Conservation (phyloP, 2,888 invertebrate species). For the Laspeyria flexula region DNA sequence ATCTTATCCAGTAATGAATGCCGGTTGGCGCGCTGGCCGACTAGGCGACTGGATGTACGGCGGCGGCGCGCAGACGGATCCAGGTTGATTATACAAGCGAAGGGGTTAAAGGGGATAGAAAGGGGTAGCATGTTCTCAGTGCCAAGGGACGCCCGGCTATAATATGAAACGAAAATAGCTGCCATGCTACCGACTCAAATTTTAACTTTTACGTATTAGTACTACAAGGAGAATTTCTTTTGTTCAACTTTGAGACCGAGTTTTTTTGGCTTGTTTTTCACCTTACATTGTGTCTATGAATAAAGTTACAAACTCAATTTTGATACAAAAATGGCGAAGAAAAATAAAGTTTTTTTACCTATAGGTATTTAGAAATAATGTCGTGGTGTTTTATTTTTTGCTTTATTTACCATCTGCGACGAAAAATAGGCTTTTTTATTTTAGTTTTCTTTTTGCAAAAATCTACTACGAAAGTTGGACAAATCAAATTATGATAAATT, state of each 20-base stretch:
- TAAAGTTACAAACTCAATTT: too few relatives aligned
- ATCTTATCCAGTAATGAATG: too few relatives aligned
- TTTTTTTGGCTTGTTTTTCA: slow-evolving; percentile 8
- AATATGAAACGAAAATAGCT: slow-evolving; percentile 17
- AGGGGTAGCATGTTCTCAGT: slow-evolving; percentile 29
- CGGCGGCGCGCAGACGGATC: slow-evolving; percentile 15
- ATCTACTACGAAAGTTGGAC: too few relatives aligned
- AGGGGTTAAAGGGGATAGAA: slow-evolving; percentile 38
- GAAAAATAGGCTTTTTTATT: too few relatives aligned
- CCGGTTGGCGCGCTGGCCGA: not conserved
- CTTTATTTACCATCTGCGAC: too few relatives aligned
- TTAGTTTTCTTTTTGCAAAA: too few relatives aligned
- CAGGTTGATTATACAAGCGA: slow-evolving; percentile 36
- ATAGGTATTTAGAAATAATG: too few relatives aligned
- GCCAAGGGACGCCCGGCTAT: slow-evolving; percentile 15
- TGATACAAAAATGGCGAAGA: too few relatives aligned
- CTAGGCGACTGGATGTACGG: not conserved
- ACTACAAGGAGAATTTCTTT: slow-evolving; percentile 4
- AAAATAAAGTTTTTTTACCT: too few relatives aligned
- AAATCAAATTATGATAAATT: too few relatives aligned
- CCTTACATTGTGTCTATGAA: slow-evolving; percentile 5
- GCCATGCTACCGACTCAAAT: slow-evolving; percentile 2
- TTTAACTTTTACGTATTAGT: slow-evolving; percentile 22
- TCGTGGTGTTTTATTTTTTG: too few relatives aligned
- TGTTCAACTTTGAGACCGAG: not conserved